Percentiles rank a stretch among this genome's conserved stretches.
Conservation (phyloP, 1,140 invertebrate species). For the Chelonus insularis region DNA sequence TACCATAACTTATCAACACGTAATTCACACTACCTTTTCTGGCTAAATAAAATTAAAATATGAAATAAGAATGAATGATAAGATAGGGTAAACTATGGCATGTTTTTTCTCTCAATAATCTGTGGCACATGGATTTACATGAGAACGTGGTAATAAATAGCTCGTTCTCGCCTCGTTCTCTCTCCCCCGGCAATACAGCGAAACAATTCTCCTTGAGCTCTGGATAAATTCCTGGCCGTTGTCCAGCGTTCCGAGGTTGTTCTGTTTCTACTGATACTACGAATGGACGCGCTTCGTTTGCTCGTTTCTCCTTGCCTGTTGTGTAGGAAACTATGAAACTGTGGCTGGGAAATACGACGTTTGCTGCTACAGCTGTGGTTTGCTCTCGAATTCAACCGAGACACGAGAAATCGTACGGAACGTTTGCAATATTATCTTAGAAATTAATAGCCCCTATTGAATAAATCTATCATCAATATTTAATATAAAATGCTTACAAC, state of each 20-base stretch:
- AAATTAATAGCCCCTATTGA: neutral
- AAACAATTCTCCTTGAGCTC: slow-evolving; percentile 19
- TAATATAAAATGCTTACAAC: too few species aligned
- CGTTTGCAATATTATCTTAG: neutral
- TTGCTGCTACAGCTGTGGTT: neutral
- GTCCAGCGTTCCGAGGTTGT: slow-evolving; percentile 20
- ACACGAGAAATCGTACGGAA: neutral
- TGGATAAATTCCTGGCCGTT: slow-evolving; percentile 24
- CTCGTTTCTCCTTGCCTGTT: neutral
- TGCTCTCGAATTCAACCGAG: neutral
- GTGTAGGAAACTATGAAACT: slow-evolving; percentile 25
- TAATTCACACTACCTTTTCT: too few species aligned
- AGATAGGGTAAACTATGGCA: too few species aligned
- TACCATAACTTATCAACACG: too few species aligned
- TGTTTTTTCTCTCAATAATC: neutral
- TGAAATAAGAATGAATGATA: too few species aligned
- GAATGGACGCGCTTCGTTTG: slow-evolving; percentile 4
- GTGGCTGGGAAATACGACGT: slow-evolving; percentile 21
- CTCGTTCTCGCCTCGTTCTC: neutral
- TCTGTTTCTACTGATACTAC: slow-evolving; percentile 7
- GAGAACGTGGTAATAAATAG: neutral
- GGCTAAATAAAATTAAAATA: too few species aligned
- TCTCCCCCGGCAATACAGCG: slow-evolving; percentile 9
- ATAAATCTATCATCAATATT: too few species aligned
- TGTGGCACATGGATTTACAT: neutral